These are phyloP conservation scores for Drosophila cardini DNA, from an alignment of 1,140 invertebrate species.

Conservation along the genomic window DNA sequence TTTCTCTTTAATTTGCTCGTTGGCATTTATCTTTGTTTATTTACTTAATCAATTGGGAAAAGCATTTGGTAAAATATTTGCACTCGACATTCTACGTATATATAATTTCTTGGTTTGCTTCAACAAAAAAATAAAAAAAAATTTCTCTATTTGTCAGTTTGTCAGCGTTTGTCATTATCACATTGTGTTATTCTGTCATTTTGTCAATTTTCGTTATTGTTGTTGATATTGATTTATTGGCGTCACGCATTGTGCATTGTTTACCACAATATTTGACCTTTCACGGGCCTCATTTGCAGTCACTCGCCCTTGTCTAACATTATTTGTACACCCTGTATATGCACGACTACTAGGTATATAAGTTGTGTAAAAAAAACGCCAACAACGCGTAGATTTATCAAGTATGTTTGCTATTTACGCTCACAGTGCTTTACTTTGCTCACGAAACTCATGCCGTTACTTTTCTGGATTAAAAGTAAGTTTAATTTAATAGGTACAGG, in stretches of 20 bases:
- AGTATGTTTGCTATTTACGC: no score
- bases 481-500: no score
- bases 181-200: constrained; percentile 60
- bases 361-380: no score
- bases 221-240: constrained; percentile 71
- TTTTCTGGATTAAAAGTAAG: no score
- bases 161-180: constrained; percentile 19
- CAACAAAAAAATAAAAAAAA: not conserved
- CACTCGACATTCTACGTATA: constrained; percentile 38
- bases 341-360: no score
- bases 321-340: constrained; percentile 7
- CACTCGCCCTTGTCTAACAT: constrained; percentile 48
- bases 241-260: constrained; percentile 53
- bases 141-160: not conserved
- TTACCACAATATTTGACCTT: constrained; percentile 69
- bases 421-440: no score
- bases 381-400: no score
- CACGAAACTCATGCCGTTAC: no score
- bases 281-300: constrained; percentile 10
- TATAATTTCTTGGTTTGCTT: constrained; percentile 4
- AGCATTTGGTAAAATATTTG: constrained; percentile 69
- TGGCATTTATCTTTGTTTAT: constrained; percentile 39
- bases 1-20: not conserved
- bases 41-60: constrained; percentile 69
- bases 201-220: constrained; percentile 28